Evolutionary conservation across 2,113 vertebrate species (phyloP).

Genomic region (Ictidomys tridecemlineatus): DNA sequence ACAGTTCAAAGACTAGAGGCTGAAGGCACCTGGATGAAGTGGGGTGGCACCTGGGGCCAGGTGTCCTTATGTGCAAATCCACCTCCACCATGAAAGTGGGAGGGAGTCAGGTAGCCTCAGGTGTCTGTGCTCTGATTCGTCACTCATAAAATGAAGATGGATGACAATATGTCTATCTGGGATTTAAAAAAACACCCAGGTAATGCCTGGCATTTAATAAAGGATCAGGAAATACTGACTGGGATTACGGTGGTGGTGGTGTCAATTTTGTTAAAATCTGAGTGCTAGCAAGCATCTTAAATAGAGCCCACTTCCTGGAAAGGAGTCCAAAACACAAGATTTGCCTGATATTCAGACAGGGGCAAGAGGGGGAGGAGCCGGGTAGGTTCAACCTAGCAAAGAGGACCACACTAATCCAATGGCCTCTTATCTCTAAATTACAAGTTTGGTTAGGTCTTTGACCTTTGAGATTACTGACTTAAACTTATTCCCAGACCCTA

Average conservation of each 20-base stretch:
- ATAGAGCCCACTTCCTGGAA: not conserved
- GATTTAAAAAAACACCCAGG: not conserved
- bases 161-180: not conserved
- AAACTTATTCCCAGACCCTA: not conserved
- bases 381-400: not conserved
- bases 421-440: not conserved
- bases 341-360: not conserved
- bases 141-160: not conserved
- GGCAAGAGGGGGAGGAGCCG: not conserved
- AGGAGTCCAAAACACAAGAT: not conserved
- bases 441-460: not conserved
- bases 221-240: not conserved
- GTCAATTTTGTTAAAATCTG: not conserved
- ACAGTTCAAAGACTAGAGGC: not conserved
- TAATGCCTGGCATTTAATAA: not conserved
- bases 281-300: not conserved
- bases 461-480: conserved; percentile 48
- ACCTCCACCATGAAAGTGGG: not conserved
- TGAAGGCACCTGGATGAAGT: not conserved
- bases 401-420: not conserved
- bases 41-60: not conserved
- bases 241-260: not conserved
- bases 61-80: not conserved
- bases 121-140: not conserved
- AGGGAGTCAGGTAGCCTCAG: not conserved